Conservation (phyloP, 2,797 vertebrate genomes). For the Buphagus erythrorhynchus region DNA sequence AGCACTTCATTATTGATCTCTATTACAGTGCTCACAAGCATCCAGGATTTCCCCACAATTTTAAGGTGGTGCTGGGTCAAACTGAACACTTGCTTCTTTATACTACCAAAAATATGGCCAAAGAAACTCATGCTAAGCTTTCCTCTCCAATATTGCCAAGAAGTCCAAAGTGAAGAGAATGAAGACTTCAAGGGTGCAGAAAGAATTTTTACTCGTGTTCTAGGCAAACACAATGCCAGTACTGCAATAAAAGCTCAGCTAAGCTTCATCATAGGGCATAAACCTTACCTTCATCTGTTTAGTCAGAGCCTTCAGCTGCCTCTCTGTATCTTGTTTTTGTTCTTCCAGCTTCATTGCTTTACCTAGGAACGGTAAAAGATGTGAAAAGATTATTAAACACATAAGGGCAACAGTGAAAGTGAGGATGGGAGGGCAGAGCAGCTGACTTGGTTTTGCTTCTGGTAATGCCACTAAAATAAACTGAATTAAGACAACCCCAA, state of each 20-base stretch:
- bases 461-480: not conserved
- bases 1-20: not conserved
- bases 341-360: conserved; percentile 89
- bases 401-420: not conserved
- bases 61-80: not conserved
- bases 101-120: accelerated
- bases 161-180: not conserved
- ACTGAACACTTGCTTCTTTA: not conserved
- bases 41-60: not conserved
- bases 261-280: not conserved
- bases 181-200: not conserved
- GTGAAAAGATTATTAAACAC: not conserved
- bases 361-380: conserved; percentile 73
- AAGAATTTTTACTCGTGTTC: not conserved
- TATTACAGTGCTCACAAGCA: not conserved
- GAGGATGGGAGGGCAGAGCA: not conserved
- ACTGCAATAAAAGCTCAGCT: not conserved
- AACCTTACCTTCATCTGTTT: conserved; percentile 91
- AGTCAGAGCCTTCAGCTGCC: conserved; percentile 87
- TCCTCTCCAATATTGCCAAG: not conserved
- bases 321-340: conserved; percentile 90
- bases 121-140: not conserved
- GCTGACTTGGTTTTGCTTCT: not conserved
- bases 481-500: not conserved
- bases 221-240: not conserved